These are phyloP conservation scores for Drosophila seguyi DNA, from an alignment of 1,140 invertebrate genomes.

Conservation along the genomic window DNA sequence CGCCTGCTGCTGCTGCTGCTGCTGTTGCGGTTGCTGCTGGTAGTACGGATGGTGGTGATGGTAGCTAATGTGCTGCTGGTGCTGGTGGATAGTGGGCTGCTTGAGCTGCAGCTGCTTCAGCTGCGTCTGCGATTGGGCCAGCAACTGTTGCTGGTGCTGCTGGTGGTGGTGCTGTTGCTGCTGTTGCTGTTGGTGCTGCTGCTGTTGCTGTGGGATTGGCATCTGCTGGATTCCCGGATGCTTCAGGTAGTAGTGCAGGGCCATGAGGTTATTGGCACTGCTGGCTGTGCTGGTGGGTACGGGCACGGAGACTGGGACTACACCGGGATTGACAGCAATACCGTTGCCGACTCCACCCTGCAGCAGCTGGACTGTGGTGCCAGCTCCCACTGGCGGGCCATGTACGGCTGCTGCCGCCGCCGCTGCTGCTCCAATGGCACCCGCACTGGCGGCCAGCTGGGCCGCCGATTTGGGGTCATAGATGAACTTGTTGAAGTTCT, in stretches of 20 bases:
- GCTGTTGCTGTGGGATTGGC: constrained; percentile 37
- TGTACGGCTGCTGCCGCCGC: constrained; percentile 67
- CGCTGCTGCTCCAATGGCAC: constrained; percentile 63
- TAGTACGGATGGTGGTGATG: constrained; percentile 81
- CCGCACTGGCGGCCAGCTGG: constrained; percentile 72
- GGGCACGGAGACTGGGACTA: constrained; percentile 39
- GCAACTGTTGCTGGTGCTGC: constrained; percentile 63
- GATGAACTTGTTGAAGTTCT: constrained; percentile 83
- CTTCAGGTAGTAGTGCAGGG: constrained; percentile 82
- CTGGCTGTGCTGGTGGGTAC: constrained; percentile 43
- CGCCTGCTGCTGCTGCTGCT: constrained; percentile 38
- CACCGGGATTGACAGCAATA: constrained; percentile 18
- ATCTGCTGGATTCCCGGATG: constrained; percentile 66
- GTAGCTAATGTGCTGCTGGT: constrained; percentile 77
- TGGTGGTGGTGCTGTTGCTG: constrained; percentile 59
- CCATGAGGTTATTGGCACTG: constrained; percentile 75
- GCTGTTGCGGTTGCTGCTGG: constrained; percentile 57
- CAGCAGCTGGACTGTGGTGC: constrained; percentile 60
- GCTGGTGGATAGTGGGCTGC: constrained; percentile 80
- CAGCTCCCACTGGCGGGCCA: constrained; percentile 46
- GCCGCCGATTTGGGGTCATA: constrained; percentile 79
- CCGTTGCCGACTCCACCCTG: constrained; percentile 23
- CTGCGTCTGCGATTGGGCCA: constrained; percentile 75
- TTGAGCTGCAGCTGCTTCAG: constrained; percentile 79
- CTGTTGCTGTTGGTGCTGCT: constrained; percentile 45